Percentiles rank a stretch among this genome's conserved stretches.
Conservation (phyloP, 2,113 vertebrate genomes). For the Chloroceryle aenea region DNA sequence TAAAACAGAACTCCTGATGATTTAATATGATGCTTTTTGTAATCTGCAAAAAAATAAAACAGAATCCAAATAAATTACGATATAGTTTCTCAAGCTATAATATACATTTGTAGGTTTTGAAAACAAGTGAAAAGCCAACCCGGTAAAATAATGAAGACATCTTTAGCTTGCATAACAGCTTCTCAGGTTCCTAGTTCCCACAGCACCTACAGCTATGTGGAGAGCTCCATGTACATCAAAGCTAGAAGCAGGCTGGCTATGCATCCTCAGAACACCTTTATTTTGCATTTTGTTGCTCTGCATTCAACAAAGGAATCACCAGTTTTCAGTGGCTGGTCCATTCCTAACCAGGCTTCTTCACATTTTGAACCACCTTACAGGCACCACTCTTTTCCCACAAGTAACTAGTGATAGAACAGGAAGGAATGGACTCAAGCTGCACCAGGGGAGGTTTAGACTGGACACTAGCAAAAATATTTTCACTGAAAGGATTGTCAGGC, state of each 20-base stretch:
- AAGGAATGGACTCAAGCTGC: no score
- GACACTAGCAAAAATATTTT: no score
- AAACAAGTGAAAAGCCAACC: not conserved
- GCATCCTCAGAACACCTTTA: not conserved
- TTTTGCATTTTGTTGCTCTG: not conserved
- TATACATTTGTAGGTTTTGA: not conserved
- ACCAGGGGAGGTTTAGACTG: no score
- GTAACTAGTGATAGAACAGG: no score
- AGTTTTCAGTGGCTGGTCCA: not conserved
- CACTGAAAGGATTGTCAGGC: no score
- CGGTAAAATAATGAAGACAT: not conserved
- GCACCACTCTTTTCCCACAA: no score
- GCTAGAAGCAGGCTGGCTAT: not conserved
- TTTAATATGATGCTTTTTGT: not conserved
- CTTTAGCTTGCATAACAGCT: not conserved
- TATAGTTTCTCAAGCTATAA: not conserved
- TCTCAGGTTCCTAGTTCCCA: not conserved
- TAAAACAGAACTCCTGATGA: not conserved
- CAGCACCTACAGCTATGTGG: not conserved
- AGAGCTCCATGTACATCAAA: not conserved
- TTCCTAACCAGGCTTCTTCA: not conserved
- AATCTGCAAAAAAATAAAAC: constrained; percentile 4
- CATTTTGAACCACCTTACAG: not conserved
- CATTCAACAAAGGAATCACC: not conserved
- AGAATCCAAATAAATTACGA: not conserved